Conservation (phyloP, 1,140 invertebrate genomes). For the Saccostrea glomerata region DNA sequence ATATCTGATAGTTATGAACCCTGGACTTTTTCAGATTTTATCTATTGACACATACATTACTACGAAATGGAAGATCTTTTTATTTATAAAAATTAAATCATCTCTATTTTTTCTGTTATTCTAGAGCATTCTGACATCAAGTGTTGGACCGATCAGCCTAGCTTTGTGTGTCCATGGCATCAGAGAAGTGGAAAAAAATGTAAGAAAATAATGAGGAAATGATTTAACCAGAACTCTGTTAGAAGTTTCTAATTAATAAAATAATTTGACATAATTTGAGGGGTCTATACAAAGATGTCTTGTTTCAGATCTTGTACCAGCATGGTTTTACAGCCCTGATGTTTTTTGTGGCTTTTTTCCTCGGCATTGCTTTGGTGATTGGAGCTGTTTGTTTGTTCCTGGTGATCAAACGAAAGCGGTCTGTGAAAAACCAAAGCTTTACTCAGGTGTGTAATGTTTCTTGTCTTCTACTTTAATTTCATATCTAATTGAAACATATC, state of each 20-base stretch:
- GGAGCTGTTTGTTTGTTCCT: constrained; percentile 65
- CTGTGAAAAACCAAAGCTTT: constrained; percentile 16
- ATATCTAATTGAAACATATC: no score
- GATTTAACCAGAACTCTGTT: no score
- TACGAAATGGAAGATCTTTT: no score
- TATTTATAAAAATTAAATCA: no score
- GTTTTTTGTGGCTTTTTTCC: constrained; percentile 69
- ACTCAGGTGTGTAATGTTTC: not conserved
- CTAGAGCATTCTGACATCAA: not conserved
- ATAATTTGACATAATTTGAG: no score
- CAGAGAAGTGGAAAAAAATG: constrained; percentile 40
- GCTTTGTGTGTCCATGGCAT: constrained; percentile 38
- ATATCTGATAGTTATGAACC: no score
- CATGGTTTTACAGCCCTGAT: constrained; percentile 72
- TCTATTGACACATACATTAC: no score
- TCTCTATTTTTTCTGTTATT: not conserved
- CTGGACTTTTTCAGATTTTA: no score
- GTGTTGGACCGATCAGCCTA: constrained; percentile 28
- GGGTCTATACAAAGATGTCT: not conserved
- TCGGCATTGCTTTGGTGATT: constrained; percentile 65
- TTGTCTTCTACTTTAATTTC: no score
- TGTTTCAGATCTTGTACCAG: constrained; percentile 71
- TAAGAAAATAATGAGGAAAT: constrained; percentile 36
- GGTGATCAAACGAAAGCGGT: constrained; percentile 38
- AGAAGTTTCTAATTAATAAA: no score